Evolutionary conservation across 1,140 invertebrate species (phyloP), one percentile per base, ranked within the genome.

Genomic region (Pomacea maculata): DNA sequence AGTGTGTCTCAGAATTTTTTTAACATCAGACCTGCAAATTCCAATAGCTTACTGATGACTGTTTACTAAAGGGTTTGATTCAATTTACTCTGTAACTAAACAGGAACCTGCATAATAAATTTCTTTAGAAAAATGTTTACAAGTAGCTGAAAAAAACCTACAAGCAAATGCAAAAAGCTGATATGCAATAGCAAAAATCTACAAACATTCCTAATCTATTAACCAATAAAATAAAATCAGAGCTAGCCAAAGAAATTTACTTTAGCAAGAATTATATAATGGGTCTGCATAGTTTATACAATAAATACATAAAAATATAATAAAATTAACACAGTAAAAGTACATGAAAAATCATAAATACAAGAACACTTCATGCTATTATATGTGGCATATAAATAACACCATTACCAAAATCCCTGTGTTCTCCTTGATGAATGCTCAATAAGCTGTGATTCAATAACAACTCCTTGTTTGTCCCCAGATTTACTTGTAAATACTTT

Each of bases 391-490:
- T 74, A 12, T 57, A 71, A 52, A 52, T 21, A 25, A 21, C 21
- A 15, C 14, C 68, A 80, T 83, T 80, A 90, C 89, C 89, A 90
- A 57, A 85, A 79, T 15, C 88, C 89, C 55, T 86, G 78, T 65
- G 80, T 77, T 72, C 85, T 84, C 71, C 85, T 87, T 25, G 89
- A 87, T 67, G 84, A 87, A 80, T 89, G 88, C 80, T 90, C 89
- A 11, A 83, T 65, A 29, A 87, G 67, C n/a, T 79, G 74, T 21
- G 81, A 78, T 34, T 83, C 61, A 70, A 86, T 85, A 9, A 90
- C 83, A 63, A 89, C 87, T 21, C 89, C 89, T 55, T 81, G 65
- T 14, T 79, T 79, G 15, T 78, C 72, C 10, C 80, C 75, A 77
- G 84, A 83, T 9, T 77, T 81, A 80, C 87, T 88, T 3, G 45